Evolutionary conservation across 2,113 vertebrate species (phyloP), one percentile per base, ranked within the genome.

Genomic region (Syngnathus scovelli): DNA sequence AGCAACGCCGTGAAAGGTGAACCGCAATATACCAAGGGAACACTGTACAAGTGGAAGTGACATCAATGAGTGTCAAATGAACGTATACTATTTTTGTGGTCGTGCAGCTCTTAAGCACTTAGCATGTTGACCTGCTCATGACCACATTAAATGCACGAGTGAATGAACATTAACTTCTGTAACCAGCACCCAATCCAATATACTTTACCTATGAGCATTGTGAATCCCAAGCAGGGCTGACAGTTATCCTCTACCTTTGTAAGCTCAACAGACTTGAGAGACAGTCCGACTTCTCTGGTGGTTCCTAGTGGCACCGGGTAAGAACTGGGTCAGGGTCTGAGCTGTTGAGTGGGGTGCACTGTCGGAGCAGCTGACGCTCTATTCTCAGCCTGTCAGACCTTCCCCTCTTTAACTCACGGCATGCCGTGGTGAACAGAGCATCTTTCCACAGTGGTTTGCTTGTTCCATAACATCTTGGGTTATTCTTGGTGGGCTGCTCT

Each of bases 141-240:
- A 43, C 7, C 3, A 46, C 49, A n/a, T 21, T 18, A 39, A 6
- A 48, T 36, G 39, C 44, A 56, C 16, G 49, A 59, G 46, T 49
- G 6, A 9, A 51, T 27, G 18, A 6, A 23, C 36, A 6, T 62
- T 9, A 58, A 43, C 74, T 33, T 59, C 61, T 19, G 33, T 33
- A 4, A 19, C 72, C 48, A 61, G 48, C 39, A 66, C 65, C 23
- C 52, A 60, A 10, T 61, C 37, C 16, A 7, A 3, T 8, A 9
- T 33, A 74, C 52, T 5, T 78, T 81, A 86, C 86, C 84, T 83
- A 88, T 88, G 58, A 86, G 39, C 86, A 88, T 88, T 19, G 54
- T 69, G 77, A 64, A 33, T 66, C 19, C 67, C 55, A 16, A 36
- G 13, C n/a, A 38, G 55, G 66, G 46, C 21, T 18, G 66, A 43